Evolutionary conservation across 2,113 vertebrate genomes (phyloP), one percentile per base, ranked within the genome.

Genomic region (Coptodon bakossiorum): DNA sequence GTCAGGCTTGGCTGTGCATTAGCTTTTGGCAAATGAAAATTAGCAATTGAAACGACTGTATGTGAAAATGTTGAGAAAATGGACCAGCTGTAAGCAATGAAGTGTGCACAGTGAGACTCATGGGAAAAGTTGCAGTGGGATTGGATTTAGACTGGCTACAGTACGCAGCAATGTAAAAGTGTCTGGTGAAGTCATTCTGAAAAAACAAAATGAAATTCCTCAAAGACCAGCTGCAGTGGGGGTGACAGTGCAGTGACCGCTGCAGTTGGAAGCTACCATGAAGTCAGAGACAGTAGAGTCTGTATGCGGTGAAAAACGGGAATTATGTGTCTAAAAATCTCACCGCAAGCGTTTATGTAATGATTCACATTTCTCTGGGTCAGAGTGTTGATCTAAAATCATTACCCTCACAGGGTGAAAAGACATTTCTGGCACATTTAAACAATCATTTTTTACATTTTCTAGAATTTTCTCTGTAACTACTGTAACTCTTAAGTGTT

Each of bases 81-180:
- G 61, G 38, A 54, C 50, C 97, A 97, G 96, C 95, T 97, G 97
- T 95, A 95, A 95, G 93, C 92, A 93, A 94, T 96, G 91, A 97
- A 87, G 85, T 86, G 8, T 90, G 54, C 82, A 82, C 66, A 89
- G 91, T 52, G 83, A 94, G 82, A 81, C 96, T 94, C 93, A 88
- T 91, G 96, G 95, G 92, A 94, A 94, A 95, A 92, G 90, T 80
- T 93, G 95, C 57, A 90, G 96, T 93, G 94, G 91, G 56, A 93
- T 92, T 81, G 36, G 93, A 95, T 95, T 92, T 85, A 19, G 16
- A 66, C 90, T 81, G 85, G 79, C 85, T 63, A 36, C 43, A 89
- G 87, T 56, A 27, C 14, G 9, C 40, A 53, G 80, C 83, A 81
- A 91, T 34, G 84, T 86, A 90, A 92, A 89, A 91, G 82, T 7